Evolutionary conservation across 2,888 invertebrate species (phyloP).

Genomic region (Morpho deidamia): DNA sequence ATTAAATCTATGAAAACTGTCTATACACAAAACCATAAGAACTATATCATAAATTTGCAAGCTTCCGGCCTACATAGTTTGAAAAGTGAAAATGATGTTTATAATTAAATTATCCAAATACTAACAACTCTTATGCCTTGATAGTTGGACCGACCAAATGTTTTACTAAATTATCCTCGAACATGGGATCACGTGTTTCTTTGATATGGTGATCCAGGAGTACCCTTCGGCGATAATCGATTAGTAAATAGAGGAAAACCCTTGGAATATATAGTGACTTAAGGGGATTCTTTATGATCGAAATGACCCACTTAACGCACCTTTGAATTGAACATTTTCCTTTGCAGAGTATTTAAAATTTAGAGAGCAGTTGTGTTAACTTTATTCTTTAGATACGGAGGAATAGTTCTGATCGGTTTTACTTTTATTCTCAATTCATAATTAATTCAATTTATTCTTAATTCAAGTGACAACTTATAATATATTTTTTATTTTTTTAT

Average conservation of each 20-base stretch:
- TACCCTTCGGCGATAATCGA: slow-evolving; percentile 64
- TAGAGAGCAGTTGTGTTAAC: neutral
- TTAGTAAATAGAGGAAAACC: slow-evolving; percentile 69
- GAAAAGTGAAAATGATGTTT: neutral
- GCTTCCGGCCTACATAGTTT: neutral
- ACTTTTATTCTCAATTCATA: too few species aligned
- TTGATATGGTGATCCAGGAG: slow-evolving; percentile 71
- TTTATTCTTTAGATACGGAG: neutral
- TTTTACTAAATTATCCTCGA: slow-evolving; percentile 63
- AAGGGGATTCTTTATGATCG: slow-evolving; percentile 54
- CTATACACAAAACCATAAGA: too few species aligned
- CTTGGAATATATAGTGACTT: slow-evolving; percentile 47
- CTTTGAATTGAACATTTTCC: slow-evolving; percentile 3
- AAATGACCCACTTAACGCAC: slow-evolving; percentile 39
- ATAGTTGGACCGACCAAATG: slow-evolving; percentile 41
- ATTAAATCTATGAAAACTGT: too few species aligned
- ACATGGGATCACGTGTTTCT: slow-evolving; percentile 64
- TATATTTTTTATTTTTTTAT: too few species aligned
- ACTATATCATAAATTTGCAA: too few species aligned
- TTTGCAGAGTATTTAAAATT: slow-evolving; percentile 7
- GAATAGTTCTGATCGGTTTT: too few species aligned
- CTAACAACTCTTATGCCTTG: slow-evolving; percentile 31
- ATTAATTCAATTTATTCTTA: too few species aligned
- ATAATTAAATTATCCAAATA: neutral
- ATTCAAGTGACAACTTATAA: too few species aligned